Evolutionary conservation across 2,113 vertebrate species (phyloP).

Genomic region (Ranitomeya imitator): DNA sequence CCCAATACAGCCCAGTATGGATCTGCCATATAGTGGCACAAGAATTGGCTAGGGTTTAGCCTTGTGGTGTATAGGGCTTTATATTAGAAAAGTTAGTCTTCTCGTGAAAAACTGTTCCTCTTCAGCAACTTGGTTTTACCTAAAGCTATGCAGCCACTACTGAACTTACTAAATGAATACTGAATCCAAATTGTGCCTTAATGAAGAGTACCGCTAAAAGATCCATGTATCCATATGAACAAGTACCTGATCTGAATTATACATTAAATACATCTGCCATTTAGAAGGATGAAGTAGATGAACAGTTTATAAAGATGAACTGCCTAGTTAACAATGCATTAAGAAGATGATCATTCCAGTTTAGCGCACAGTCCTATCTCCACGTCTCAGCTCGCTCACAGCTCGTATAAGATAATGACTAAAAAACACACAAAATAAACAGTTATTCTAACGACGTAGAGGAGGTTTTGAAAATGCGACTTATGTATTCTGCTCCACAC

Average conservation of each 20-base stretch:
- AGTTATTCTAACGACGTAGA: not conserved
- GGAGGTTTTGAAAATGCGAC: constrained; percentile 1
- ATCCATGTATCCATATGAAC: constrained; percentile 9
- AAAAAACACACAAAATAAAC: constrained; percentile 17
- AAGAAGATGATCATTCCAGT: constrained; percentile 33
- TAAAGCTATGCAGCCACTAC: not conserved
- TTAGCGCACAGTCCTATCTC: constrained; percentile 21
- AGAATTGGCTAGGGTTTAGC: too few species aligned
- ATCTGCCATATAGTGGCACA: too few species aligned
- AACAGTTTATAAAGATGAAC: constrained; percentile 46
- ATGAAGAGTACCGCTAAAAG: not conserved
- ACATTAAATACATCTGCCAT: constrained; percentile 30
- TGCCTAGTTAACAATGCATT: constrained; percentile 48
- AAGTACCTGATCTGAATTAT: constrained; percentile 10
- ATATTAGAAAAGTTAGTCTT: not conserved
- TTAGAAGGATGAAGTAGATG: constrained; percentile 14
- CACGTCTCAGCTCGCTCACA: not conserved
- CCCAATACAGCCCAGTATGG: too few species aligned
- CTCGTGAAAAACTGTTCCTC: not conserved
- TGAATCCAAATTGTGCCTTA: not conserved
- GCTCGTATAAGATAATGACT: constrained; percentile 15
- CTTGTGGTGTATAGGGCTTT: too few species aligned
- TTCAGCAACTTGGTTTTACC: not conserved
- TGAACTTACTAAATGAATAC: not conserved
- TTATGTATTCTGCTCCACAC: not conserved